A percentile compares a stretch with the other conserved stretches of the same genome.
phyloP scores from a whole-genome alignment of 1,140 invertebrate genomes.

The Leptinotarsa undecemlineata region DNA sequence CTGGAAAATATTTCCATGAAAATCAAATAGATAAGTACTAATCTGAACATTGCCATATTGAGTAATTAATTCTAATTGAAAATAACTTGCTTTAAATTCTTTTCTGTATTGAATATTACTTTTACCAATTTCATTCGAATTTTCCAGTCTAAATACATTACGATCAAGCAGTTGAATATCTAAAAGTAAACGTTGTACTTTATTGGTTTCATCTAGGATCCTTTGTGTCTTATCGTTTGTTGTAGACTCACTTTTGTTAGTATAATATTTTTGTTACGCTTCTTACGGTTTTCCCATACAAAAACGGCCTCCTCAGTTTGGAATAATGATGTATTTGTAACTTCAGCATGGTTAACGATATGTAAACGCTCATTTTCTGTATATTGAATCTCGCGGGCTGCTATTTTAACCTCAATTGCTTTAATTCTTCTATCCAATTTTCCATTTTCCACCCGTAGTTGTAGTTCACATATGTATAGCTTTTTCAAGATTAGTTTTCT shows the following conservation, averaged over 20 bases:
- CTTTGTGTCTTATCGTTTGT: background rate
- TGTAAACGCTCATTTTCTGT: background rate
- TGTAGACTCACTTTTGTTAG: conserved; percentile 1
- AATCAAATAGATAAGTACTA: no score
- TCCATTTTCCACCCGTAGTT: background rate
- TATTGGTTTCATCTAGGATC: background rate
- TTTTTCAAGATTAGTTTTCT: background rate
- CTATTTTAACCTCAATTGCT: background rate
- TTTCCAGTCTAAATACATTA: background rate
- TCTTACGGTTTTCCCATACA: background rate
- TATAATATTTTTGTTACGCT: conserved; percentile 6
- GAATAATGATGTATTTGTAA: conserved; percentile 1
- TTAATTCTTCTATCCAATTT: background rate
- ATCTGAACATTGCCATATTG: no score
- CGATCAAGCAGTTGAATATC: background rate
- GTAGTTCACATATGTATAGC: background rate
- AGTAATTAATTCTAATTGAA: background rate
- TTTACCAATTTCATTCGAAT: background rate
- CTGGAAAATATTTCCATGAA: no score
- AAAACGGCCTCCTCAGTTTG: background rate
- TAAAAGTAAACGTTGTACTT: background rate
- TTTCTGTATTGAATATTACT: background rate
- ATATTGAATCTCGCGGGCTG: background rate
- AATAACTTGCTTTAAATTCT: background rate
- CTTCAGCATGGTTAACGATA: background rate